phyloP scores from a whole-genome alignment of 2,888 invertebrate species.

The Zele albiditarsus region DNA sequence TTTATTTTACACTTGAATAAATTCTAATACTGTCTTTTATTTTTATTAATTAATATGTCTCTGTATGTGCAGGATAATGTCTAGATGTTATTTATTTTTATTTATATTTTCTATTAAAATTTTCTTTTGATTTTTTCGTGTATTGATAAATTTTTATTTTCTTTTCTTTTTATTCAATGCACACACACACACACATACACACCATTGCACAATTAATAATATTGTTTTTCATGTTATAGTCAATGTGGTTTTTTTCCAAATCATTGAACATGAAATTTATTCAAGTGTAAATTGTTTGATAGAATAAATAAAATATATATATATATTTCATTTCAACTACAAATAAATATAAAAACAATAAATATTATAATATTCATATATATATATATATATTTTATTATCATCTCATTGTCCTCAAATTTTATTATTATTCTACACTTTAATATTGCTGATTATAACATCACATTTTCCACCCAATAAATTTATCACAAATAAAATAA shows the following conservation, averaged over 20 bases:
- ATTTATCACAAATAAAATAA: too few relatives aligned
- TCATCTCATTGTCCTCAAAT: too few relatives aligned
- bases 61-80: neutral
- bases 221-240: neutral
- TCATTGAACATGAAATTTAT: neutral
- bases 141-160: neutral
- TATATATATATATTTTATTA: too few relatives aligned
- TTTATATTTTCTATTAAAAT: neutral
- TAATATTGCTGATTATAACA: too few relatives aligned
- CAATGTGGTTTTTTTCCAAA: neutral
- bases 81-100: neutral
- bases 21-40: too few relatives aligned
- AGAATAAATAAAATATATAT: neutral
- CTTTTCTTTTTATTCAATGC: neutral
- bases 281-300: neutral
- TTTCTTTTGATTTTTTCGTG: neutral
- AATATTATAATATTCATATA: neutral
- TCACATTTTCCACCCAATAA: too few relatives aligned
- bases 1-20: neutral
- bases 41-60: too few relatives aligned
- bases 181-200: too few relatives aligned
- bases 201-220: neutral
- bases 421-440: too few relatives aligned
- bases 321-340: neutral
- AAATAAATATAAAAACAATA: neutral